phyloP scores from a whole-genome alignment of 2,888 invertebrate species.

The Tridacna gigas region DNA sequence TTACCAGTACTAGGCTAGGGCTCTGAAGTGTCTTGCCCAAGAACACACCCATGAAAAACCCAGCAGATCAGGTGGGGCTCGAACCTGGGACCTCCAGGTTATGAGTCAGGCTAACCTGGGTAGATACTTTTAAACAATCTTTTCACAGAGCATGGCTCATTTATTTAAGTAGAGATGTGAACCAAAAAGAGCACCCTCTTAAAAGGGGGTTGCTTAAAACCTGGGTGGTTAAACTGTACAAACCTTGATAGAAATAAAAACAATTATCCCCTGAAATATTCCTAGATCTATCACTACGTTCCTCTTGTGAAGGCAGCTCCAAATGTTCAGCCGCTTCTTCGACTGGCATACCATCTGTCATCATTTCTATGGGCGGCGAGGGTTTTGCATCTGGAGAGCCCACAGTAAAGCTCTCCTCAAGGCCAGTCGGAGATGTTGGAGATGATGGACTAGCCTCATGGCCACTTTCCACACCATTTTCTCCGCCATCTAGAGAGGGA shows the following conservation, averaged over 20 bases:
- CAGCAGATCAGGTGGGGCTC: no score
- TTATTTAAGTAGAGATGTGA: no score
- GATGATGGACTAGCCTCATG: neutral
- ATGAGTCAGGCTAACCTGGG: no score
- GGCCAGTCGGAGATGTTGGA: neutral
- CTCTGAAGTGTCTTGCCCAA: no score
- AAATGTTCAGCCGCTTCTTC: conserved; percentile 85
- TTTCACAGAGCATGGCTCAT: no score
- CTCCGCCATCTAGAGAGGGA: neutral
- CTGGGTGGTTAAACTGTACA: neutral
- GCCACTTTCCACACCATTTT: neutral
- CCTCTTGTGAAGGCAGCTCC: conserved; percentile 77
- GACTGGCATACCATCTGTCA: conserved; percentile 69
- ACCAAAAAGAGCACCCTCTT: no score
- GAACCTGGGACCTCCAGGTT: no score
- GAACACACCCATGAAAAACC: no score
- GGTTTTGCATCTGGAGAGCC: conserved; percentile 54
- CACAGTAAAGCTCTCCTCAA: conserved; percentile 14
- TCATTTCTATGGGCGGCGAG: conserved; percentile 47
- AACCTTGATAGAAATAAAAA: conserved; percentile 94
- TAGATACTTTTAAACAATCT: no score
- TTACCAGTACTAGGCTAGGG: no score
- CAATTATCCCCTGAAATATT: conserved; percentile 61
- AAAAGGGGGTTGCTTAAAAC: no score
- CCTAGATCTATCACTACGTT: conserved; percentile 41